Conservation (phyloP, 92 coral and sea anemone genomes). For the Palythoa grandiflora region DNA sequence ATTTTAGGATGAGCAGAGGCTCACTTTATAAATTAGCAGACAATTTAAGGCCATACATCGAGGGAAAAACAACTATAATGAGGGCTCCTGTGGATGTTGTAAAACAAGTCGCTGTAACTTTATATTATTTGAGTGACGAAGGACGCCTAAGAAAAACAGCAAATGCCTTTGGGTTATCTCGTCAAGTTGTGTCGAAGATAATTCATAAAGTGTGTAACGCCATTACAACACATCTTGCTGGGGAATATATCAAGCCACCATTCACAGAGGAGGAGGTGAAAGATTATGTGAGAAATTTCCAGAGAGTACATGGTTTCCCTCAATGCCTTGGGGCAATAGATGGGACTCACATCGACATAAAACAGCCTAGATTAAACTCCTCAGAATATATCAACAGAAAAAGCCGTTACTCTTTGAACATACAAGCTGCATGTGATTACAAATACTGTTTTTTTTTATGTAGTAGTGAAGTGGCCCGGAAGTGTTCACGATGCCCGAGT, state of each 20-base stretch:
- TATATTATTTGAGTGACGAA: slow-evolving; percentile 1
- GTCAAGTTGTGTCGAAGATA: slow-evolving; percentile 8
- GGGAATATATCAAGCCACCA: neutral
- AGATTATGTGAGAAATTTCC: slow-evolving; percentile 11
- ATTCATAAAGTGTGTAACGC: slow-evolving; percentile 5
- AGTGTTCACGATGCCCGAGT: slow-evolving; percentile 18
- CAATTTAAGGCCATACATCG: slow-evolving; percentile 8
- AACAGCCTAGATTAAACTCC: slow-evolving; percentile 10
- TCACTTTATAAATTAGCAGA: slow-evolving; percentile 2
- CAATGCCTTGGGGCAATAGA: slow-evolving; percentile 16
- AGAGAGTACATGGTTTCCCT: slow-evolving; percentile 4
- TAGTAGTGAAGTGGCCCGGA: slow-evolving; percentile 18
- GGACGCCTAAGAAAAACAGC: slow-evolving; percentile 6
- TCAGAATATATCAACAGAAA: slow-evolving; percentile 11
- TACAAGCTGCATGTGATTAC: slow-evolving; percentile 16
- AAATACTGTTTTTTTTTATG: slow-evolving; percentile 9
- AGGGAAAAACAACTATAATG: slow-evolving; percentile 6
- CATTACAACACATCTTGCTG: neutral
- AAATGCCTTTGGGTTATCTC: slow-evolving; percentile 2
- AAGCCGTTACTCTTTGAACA: slow-evolving; percentile 16
- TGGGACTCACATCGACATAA: slow-evolving; percentile 9
- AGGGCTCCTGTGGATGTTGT: slow-evolving; percentile 11
- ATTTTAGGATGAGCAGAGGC: slow-evolving; percentile 6
- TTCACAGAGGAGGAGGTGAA: slow-evolving; percentile 6
- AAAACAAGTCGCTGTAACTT: neutral